Conservation (phyloP, 1,140 invertebrate species). For the Periplaneta americana region DNA sequence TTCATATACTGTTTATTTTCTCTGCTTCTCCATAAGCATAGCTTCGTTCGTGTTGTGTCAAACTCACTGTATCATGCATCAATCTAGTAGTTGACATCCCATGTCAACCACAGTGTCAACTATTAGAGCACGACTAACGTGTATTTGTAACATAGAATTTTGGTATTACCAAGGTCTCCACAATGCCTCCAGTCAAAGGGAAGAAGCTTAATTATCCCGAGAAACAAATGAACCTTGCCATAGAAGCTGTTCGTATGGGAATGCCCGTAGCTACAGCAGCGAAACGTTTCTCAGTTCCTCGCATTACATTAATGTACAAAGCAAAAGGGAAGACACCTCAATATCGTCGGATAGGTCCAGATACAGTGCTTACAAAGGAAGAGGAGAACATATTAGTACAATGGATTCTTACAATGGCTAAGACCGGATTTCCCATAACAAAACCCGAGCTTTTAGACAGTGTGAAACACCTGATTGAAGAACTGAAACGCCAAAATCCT, state of each 20-base stretch:
- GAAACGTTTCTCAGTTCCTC: not conserved
- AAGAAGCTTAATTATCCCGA: not conserved
- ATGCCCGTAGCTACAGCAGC: not conserved
- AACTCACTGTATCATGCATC: no score
- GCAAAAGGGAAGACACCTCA: not conserved
- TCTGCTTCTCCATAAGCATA: no score
- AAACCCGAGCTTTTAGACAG: conserved; percentile 30
- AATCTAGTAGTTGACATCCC: no score
- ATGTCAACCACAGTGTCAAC: no score
- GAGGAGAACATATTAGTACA: conserved; percentile 22
- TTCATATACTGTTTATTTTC: no score
- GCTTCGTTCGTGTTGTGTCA: no score
- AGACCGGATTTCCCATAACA: conserved; percentile 33
- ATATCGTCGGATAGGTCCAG: not conserved
- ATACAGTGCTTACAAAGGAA: conserved; percentile 15
- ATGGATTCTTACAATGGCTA: conserved; percentile 32
- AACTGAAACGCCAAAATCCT: conserved; percentile 24
- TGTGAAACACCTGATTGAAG: conserved; percentile 32
- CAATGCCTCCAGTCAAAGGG: no score
- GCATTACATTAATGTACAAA: not conserved
- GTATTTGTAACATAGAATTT: no score
- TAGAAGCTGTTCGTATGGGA: not conserved
- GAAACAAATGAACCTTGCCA: not conserved
- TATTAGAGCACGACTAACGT: no score
- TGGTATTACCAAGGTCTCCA: no score